Evolutionary conservation across 2,113 vertebrate genomes (phyloP), one percentile per base, ranked within the genome.

Genomic region (Uria aalge): DNA sequence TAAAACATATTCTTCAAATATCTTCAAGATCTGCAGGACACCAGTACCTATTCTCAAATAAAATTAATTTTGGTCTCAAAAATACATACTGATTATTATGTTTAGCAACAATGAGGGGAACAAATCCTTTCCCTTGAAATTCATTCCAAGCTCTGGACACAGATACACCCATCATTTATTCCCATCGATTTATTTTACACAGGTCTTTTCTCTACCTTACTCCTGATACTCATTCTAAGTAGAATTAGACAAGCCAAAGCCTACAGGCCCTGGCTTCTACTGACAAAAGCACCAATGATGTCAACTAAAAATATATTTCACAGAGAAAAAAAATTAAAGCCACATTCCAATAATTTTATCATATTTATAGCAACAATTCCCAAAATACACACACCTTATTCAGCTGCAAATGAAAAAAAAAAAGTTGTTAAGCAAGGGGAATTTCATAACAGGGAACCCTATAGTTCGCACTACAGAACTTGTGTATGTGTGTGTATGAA

Each of bases 361-460:
- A 11, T 62, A 97, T 91, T 96, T 94, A 94, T 79, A 96, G 87
- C 77, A 85, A 74, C n/a, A 66, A 66, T 82, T 91, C 87, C 55
- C 47, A 41, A 94, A 91, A 90, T 17, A 94, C 80, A 96, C 73
- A 81, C 83, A 81, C 73, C 59, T 95, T 79, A 96, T 95, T 95
- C 57, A 95, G 69, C 62, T 82, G 84, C 74, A 92, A 94, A 85
- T 41, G 52, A 32, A 45, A 77, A 64, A 71, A 85, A 82, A 75
- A 40, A 87, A 36, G 30, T 11, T 45, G 50, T 79, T 69, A 69
- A 62, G 74, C 2, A 1, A 62, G 34, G 21, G 45, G 47, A 76
- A 56, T 80, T 92, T 83, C 19, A 3, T 63, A 96, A 88, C 77
- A 79, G 91, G 77, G 74, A 79, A 79, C 57, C 30, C 62, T 59